Percentiles rank a stretch among this genome's conserved stretches.
phyloP scores from a whole-genome alignment of 35 echinoderm and acorn worm genomes.

The Strongylocentrotus purpuratus region DNA sequence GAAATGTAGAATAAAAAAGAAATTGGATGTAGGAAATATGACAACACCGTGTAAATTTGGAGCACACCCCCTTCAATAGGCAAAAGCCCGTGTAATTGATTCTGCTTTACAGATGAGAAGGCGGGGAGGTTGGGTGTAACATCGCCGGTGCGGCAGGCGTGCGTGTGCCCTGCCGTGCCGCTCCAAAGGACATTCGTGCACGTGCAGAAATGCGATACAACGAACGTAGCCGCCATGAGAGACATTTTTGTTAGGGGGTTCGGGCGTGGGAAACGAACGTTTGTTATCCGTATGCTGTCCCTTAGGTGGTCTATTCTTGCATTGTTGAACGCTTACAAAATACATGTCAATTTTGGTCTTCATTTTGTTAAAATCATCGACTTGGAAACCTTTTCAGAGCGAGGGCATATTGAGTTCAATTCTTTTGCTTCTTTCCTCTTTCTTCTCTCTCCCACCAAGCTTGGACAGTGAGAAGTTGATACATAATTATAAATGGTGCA shows the following conservation, averaged over 20 bases:
- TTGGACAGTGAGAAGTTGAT: neutral
- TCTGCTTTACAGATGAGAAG: neutral
- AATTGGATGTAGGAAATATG: neutral
- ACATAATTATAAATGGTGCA: neutral
- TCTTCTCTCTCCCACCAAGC: neutral
- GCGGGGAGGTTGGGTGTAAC: neutral
- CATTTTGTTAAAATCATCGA: neutral
- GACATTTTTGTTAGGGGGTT: neutral
- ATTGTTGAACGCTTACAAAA: slow-evolving; percentile 5
- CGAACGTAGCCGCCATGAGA: neutral
- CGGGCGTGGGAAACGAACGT: neutral
- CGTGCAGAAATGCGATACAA: slow-evolving; percentile 10
- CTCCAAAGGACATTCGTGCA: neutral
- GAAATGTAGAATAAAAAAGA: neutral
- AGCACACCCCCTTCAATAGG: neutral
- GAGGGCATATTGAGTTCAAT: slow-evolving; percentile 2
- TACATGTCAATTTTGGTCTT: slow-evolving; percentile 3
- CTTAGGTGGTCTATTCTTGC: neutral
- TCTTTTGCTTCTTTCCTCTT: neutral
- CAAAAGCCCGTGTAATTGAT: slow-evolving; percentile 28
- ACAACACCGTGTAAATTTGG: neutral
- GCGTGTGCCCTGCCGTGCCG: neutral
- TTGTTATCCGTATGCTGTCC: neutral
- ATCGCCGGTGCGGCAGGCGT: slow-evolving; percentile 5
- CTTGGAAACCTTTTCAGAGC: neutral